Conservation (phyloP, 2,888 invertebrate genomes). For the Phorcus lineatus region DNA sequence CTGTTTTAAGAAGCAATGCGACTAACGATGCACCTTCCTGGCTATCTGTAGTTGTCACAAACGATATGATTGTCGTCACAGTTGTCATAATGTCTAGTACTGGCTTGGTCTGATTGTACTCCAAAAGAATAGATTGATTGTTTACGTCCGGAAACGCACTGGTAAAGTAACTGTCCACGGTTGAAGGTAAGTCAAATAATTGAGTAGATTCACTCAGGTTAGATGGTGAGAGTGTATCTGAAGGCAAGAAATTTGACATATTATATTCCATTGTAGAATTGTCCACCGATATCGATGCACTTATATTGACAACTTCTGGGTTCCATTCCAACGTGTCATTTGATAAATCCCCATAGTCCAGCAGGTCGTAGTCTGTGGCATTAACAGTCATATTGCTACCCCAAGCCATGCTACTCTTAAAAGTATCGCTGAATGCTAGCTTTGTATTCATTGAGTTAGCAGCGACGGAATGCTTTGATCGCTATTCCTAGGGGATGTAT, state of each 20-base stretch:
- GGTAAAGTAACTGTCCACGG: neutral
- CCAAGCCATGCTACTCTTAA: too few species aligned
- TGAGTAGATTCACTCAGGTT: too few species aligned
- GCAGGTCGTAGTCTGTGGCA: too few species aligned
- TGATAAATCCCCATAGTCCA: too few species aligned
- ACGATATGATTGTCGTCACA: neutral
- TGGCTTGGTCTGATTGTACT: neutral
- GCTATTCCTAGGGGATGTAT: neutral
- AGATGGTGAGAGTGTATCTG: too few species aligned
- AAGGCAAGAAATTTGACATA: too few species aligned
- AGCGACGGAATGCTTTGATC: neutral
- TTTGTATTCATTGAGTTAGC: conserved; percentile 9
- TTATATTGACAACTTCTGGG: too few species aligned
- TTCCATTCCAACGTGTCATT: too few species aligned
- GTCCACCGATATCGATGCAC: too few species aligned
- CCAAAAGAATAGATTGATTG: neutral
- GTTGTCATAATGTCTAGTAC: neutral
- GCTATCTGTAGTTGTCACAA: neutral
- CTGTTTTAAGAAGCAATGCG: conserved; percentile 36
- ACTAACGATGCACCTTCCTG: neutral
- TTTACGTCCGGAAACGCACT: neutral
- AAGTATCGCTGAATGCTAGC: neutral
- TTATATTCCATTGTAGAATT: too few species aligned
- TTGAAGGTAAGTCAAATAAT: neutral
- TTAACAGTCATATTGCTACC: too few species aligned